Conservation (phyloP, 2,888 invertebrate genomes). For the Scaptomyza caliginosa region DNA sequence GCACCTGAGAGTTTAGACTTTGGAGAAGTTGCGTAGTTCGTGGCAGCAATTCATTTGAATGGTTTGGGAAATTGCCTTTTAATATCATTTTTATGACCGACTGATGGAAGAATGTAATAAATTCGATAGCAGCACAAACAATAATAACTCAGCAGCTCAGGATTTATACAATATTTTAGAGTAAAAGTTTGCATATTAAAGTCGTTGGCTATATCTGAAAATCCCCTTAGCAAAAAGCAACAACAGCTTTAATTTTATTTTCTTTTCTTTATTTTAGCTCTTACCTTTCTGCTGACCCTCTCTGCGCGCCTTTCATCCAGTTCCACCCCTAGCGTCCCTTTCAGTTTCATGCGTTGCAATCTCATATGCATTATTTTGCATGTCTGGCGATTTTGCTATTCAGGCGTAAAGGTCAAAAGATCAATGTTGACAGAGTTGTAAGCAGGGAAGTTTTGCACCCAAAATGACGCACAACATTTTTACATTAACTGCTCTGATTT, state of each 20-base stretch:
- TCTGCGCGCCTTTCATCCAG: conserved; percentile 57
- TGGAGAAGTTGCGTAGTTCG: conserved; percentile 34
- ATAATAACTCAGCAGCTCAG: not conserved
- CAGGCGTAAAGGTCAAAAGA: conserved; percentile 82
- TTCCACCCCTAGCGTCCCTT: conserved; percentile 60
- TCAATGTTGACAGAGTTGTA: conserved; percentile 71
- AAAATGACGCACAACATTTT: conserved; percentile 42
- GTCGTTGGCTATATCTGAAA: not conserved
- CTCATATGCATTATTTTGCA: conserved; percentile 79
- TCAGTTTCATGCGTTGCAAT: conserved; percentile 37
- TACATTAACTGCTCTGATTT: conserved; percentile 66
- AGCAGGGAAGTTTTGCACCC: conserved; percentile 37
- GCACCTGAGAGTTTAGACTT: conserved; percentile 36
- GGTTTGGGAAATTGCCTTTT: conserved; percentile 54
- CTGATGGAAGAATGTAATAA: conserved; percentile 68
- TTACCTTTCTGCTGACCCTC: conserved; percentile 4
- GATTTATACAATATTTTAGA: not conserved
- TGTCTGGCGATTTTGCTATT: conserved; percentile 74
- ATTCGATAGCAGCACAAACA: conserved; percentile 17
- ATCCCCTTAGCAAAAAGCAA: conserved; percentile 1
- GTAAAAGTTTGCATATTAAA: not conserved
- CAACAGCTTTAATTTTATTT: conserved; percentile 22
- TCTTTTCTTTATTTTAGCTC: not conserved
- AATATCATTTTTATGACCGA: conserved; percentile 70
- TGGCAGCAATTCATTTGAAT: conserved; percentile 58